Evolutionary conservation across 2,113 vertebrate genomes (phyloP), one percentile per base, ranked within the genome.

Genomic region (Patagioenas fasciata): DNA sequence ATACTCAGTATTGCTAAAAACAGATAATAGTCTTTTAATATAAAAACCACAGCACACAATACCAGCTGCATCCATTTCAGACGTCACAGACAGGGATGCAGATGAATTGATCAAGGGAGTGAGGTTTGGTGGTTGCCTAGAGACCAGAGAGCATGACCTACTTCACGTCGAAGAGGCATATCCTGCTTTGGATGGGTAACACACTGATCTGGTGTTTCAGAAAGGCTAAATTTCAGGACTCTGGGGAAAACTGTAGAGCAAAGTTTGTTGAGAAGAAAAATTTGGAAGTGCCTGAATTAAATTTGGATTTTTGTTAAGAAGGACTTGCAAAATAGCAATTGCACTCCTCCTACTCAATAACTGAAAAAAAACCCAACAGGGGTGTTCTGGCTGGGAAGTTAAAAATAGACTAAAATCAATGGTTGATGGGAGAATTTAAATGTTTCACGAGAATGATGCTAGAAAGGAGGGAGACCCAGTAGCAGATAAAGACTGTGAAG

Each of bases 101-200:
- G 75, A 91, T 60, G 67, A 88, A 86, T 57, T 94, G 88, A 96
- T 96, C 88, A 94, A 89, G 78, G 71, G 36, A 82, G 38, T 94
- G 90, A 83, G 80, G 90, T 83, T 56, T 84, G 56, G 79, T 85
- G 74, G 94, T 96, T 95, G 94, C 93, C 58, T 95, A 93, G 94
- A 95, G 91, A 97, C 87, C 51, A 50, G 40, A 4, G 56, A 90
- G 53, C 71, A 34, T 71, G 93, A 96, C 94, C 95, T 96, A 85
- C 79, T 96, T 96, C 78, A 47, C 20, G 19, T 10, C 2, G 2
- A 60, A 70, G 80, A 71, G 48, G 48, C 83, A 28, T 64, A 48
- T 48, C 15, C 75, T 58, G 56, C 13, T 85, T 80, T 90, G 42
- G 47, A 14, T 0, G 10, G 53, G 42, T 80, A 78, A 80, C 36